Conservation (phyloP, 92 coral and sea anemone genomes). For the Phenganax stokvisi region DNA sequence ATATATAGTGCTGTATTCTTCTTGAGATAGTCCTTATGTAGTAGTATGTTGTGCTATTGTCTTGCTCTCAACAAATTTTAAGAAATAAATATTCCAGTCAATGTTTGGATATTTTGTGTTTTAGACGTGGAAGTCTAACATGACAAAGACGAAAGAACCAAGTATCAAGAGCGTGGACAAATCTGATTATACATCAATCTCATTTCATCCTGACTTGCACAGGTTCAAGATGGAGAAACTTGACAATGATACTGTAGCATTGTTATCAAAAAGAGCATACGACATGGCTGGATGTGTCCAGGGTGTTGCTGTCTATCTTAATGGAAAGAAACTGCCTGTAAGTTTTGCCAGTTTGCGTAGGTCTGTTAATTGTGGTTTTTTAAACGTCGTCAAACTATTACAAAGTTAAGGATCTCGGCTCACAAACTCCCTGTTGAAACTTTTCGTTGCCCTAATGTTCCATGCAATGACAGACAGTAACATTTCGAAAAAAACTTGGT, state of each 20-base stretch:
- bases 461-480: no score
- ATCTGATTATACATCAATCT: slow-evolving; percentile 67
- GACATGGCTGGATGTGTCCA: slow-evolving; percentile 87
- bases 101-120: not conserved
- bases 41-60: no score
- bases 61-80: no score
- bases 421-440: not conserved
- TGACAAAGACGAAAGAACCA: slow-evolving; percentile 82
- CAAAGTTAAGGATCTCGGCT: not conserved
- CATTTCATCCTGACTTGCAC: slow-evolving; percentile 70
- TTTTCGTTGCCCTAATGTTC: no score
- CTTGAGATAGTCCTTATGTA: no score
- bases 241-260: slow-evolving; percentile 76
- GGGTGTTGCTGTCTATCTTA: slow-evolving; percentile 75
- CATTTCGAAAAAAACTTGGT: no score
- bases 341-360: not conserved
- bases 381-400: not conserved
- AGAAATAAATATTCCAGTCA: not conserved
- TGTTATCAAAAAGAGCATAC: slow-evolving; percentile 81
- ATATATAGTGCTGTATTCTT: no score
- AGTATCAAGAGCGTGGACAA: slow-evolving; percentile 57
- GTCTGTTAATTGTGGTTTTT: not conserved
- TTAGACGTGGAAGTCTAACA: slow-evolving; percentile 84
- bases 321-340: slow-evolving; percentile 81
- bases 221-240: slow-evolving; percentile 89